Evolutionary conservation across 2,888 invertebrate species (phyloP), one percentile per base, ranked within the genome.

Genomic region (Pegoplata infirma): DNA sequence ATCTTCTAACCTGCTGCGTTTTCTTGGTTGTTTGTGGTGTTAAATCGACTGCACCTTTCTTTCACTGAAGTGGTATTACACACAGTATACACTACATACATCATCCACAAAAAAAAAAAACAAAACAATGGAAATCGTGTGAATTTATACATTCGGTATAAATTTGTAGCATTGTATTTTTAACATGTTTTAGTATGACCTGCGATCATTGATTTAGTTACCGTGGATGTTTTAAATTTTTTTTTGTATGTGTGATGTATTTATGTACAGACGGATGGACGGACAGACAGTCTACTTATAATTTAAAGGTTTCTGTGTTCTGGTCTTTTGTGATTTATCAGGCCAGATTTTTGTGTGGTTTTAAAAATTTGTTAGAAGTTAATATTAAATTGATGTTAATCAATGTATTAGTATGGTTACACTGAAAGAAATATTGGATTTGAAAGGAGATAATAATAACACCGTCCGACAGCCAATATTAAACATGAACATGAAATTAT

Each of bases 341-440:
- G 51, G 32, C 64, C 44, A 59, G 47, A 47, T 59, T 25, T 59
- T 72, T 61, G 40, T 40, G 58, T 64, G 46, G n/a, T n/a, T 49
- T 56, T 44, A 28, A 61, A 19, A 49, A 55, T 23, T n/a, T 69
- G 47, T 76, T 61, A n/a, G 32, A 61, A 67, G 28, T 69, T 61
- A 67, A 55, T 67, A 77, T 55, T 55, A 78, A 78, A 78, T 74
- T 74, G 74, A 74, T 78, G 64, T 19, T 78, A 74, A 78, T 78
- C 78, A 74, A 74, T 78, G 78, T 55, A 21, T 64, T 69, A 74
- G 64, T 53, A 14, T 4, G 6, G 10, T 6, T 44, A 59, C 78
- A 78, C 68, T 2, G 59, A 53, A 8, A 56, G n/a, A n/a, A n/a
- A n/a, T n/a, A n/a, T n/a, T n/a, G n/a, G n/a, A n/a, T n/a, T n/a